phyloP scores from a whole-genome alignment of 30 jellyfish, hydroid and myxozoan genomes.

The Turritopsis dohrnii region DNA sequence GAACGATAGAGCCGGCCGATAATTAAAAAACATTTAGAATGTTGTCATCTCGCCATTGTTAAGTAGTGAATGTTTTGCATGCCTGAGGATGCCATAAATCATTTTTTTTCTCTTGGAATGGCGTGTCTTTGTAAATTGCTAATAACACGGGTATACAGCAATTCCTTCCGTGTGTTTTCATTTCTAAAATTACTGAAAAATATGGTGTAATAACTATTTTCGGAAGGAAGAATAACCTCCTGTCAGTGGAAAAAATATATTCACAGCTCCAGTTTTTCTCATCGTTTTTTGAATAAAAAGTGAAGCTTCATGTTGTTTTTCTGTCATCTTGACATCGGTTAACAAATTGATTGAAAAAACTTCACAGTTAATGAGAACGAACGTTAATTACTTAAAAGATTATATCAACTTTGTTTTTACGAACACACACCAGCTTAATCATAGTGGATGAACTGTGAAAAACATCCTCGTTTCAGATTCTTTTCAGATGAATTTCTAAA shows the following conservation, averaged over 20 bases:
- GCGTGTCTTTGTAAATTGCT: not conserved
- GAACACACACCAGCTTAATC: not conserved
- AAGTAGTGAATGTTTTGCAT: not conserved
- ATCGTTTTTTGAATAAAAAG: not conserved
- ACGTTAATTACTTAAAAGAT: not conserved
- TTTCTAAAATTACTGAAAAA: not conserved
- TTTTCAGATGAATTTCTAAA: too few species aligned
- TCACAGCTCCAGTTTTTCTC: not conserved
- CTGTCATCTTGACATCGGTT: not conserved
- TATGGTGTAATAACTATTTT: not conserved
- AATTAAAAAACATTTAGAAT: not conserved
- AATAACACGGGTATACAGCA: not conserved
- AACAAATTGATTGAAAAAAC: not conserved
- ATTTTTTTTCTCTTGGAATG: not conserved
- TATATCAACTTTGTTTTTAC: not conserved
- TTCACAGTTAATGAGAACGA: not conserved
- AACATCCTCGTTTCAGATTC: not conserved
- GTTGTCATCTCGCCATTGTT: not conserved
- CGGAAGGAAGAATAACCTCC: not conserved
- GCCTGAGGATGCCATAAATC: not conserved
- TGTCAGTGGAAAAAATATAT: not conserved
- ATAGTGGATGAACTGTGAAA: not conserved
- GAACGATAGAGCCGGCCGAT: not conserved
- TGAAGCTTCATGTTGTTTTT: not conserved
- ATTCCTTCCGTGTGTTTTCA: not conserved